Conservation (phyloP, 2,888 invertebrate genomes). For the Salticus scenicus region DNA sequence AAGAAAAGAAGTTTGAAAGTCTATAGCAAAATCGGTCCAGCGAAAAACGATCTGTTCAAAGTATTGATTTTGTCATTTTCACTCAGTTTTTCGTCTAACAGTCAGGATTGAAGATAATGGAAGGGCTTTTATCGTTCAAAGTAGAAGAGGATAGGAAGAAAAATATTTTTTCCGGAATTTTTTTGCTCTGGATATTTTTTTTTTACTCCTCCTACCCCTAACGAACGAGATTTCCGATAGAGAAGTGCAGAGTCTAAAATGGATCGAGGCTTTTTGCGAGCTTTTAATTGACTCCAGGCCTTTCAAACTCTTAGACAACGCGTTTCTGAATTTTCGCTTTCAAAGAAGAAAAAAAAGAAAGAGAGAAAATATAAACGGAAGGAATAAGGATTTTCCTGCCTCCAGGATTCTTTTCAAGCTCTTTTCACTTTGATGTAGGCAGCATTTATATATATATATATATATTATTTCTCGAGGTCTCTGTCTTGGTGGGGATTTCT, state of each 20-base stretch:
- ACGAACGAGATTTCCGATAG: slow-evolving; percentile 62
- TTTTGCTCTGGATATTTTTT: slow-evolving; percentile 12
- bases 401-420: slow-evolving; percentile 6
- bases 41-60: slow-evolving; percentile 65
- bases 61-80: slow-evolving; percentile 70
- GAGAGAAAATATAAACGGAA: background rate
- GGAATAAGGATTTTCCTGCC: slow-evolving; percentile 11
- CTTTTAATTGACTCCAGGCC: slow-evolving; percentile 64
- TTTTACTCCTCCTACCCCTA: slow-evolving; percentile 1
- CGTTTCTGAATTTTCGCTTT: background rate
- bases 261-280: slow-evolving; percentile 38
- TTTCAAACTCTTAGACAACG: slow-evolving; percentile 34
- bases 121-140: slow-evolving; percentile 66
- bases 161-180: slow-evolving; percentile 24
- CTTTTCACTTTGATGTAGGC: slow-evolving; percentile 6
- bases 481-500: background rate
- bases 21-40: slow-evolving; percentile 58
- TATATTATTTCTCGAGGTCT: background rate
- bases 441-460: background rate
- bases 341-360: background rate
- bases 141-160: slow-evolving; percentile 45
- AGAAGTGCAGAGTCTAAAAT: slow-evolving; percentile 20
- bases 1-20: slow-evolving; percentile 43
- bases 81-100: slow-evolving; percentile 65
- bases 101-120: slow-evolving; percentile 67